A percentile compares a stretch with the other conserved stretches of the same genome.
phyloP scores from a whole-genome alignment of 2,113 vertebrate species.

The Perognathus longimembris region DNA sequence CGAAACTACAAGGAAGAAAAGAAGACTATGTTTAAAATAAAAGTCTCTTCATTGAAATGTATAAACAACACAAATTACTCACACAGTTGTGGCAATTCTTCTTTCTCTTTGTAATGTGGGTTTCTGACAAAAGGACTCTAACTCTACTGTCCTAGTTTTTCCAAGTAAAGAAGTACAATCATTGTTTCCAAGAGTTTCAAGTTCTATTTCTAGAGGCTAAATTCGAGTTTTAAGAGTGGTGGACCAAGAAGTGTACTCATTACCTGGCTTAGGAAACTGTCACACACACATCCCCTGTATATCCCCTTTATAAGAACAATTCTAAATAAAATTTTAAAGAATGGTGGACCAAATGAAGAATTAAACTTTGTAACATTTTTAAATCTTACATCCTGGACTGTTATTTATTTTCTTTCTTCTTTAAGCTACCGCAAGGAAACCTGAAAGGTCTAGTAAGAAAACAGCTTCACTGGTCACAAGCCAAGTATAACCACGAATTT shows the following conservation, averaged over 20 bases:
- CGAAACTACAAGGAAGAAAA: background rate
- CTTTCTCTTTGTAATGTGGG: slow-evolving; percentile 43
- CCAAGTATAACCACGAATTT: background rate
- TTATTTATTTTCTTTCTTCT: slow-evolving; percentile 1
- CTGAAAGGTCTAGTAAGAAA: slow-evolving; percentile 48
- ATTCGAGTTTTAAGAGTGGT: slow-evolving; percentile 23
- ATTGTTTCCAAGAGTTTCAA: slow-evolving; percentile 37
- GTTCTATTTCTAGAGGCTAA: slow-evolving; percentile 18
- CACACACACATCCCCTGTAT: too few relatives aligned
- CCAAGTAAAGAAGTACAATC: slow-evolving; percentile 56
- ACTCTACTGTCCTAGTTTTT: slow-evolving; percentile 44
- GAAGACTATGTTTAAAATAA: slow-evolving; percentile 23
- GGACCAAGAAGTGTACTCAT: background rate
- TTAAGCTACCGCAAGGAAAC: slow-evolving; percentile 9
- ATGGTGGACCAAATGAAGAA: background rate
- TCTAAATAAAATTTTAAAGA: background rate
- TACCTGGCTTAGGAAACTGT: too few relatives aligned
- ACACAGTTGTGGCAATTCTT: slow-evolving; percentile 41
- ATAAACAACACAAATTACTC: slow-evolving; percentile 42
- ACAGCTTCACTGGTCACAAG: background rate
- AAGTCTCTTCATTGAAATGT: slow-evolving; percentile 30
- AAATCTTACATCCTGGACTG: background rate
- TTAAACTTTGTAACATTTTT: slow-evolving; percentile 7
- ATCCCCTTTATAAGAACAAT: too few relatives aligned
- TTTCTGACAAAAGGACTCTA: slow-evolving; percentile 54